These are phyloP conservation scores for Desmophyllum pertusum DNA, from an alignment of 92 coral and sea anemone genomes.

Conservation along the genomic window DNA sequence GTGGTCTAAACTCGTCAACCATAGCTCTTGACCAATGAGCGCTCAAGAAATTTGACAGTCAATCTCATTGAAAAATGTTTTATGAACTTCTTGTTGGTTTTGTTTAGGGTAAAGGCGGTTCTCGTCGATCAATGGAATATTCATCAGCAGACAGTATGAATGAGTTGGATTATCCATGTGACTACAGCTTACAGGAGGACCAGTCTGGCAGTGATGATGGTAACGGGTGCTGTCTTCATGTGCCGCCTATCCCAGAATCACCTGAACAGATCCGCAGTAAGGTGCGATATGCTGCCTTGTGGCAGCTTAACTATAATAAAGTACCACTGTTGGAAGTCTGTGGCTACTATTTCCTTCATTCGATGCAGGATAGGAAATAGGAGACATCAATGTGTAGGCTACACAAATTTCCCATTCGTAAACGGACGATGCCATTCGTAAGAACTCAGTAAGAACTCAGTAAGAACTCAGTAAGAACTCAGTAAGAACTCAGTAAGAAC, in stretches of 20 bases:
- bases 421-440: too few species aligned
- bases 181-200: conserved; percentile 72
- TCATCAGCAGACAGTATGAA: conserved; percentile 38
- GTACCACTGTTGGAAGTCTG: neutral
- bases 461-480: too few species aligned
- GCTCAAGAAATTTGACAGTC: too few species aligned
- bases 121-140: conserved; percentile 13
- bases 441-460: too few species aligned
- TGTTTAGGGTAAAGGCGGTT: conserved; percentile 30
- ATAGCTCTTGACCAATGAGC: too few species aligned
- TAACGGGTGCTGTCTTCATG: conserved; percentile 82
- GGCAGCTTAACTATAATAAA: neutral
- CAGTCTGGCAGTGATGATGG: conserved; percentile 62
- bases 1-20: too few species aligned
- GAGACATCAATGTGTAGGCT: too few species aligned
- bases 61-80: neutral
- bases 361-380: too few species aligned
- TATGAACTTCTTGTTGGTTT: neutral
- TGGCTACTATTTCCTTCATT: too few species aligned
- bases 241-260: conserved; percentile 74
- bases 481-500: too few species aligned
- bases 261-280: conserved; percentile 82
- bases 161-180: conserved; percentile 69
- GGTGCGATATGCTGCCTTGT: conserved; percentile 47
- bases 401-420: too few species aligned